Conservation (phyloP, 1,140 invertebrate species). For the Leptopilina clavipes region DNA sequence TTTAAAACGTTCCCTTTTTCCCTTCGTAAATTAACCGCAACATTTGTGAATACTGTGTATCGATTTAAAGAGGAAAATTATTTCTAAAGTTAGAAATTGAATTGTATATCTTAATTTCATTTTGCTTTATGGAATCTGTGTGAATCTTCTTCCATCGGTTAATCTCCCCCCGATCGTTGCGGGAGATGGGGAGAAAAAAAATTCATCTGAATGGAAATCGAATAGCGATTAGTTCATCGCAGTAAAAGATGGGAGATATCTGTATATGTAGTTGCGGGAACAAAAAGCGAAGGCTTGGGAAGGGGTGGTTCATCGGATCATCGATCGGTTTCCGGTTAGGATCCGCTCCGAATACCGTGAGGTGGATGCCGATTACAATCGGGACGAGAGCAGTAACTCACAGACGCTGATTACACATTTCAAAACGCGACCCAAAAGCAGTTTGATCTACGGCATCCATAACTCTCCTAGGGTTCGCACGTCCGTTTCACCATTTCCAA, state of each 20-base stretch:
- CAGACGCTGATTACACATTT: conserved; percentile 70
- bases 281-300: background rate
- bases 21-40: too few relatives aligned
- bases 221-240: conserved; percentile 34
- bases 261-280: background rate
- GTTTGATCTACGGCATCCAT: conserved; percentile 68
- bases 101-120: background rate
- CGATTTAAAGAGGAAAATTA: too few relatives aligned
- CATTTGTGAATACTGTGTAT: too few relatives aligned
- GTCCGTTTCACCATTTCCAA: background rate
- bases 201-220: conserved; percentile 20
- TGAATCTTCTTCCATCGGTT: too few relatives aligned
- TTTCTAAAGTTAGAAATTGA: background rate
- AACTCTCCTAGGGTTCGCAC: conserved; percentile 56
- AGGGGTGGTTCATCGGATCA: conserved; percentile 39
- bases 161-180: background rate
- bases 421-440: conserved; percentile 67
- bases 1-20: too few relatives aligned
- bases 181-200: background rate
- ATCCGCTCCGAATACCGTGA: conserved; percentile 49
- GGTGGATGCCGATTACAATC: conserved; percentile 63
- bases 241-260: conserved; percentile 31
- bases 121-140: background rate
- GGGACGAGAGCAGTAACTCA: conserved; percentile 64
- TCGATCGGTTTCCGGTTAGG: conserved; percentile 58